These are phyloP conservation scores for Protomyctophum bolini DNA, from an alignment of 2,113 vertebrate genomes.

Conservation along the genomic window DNA sequence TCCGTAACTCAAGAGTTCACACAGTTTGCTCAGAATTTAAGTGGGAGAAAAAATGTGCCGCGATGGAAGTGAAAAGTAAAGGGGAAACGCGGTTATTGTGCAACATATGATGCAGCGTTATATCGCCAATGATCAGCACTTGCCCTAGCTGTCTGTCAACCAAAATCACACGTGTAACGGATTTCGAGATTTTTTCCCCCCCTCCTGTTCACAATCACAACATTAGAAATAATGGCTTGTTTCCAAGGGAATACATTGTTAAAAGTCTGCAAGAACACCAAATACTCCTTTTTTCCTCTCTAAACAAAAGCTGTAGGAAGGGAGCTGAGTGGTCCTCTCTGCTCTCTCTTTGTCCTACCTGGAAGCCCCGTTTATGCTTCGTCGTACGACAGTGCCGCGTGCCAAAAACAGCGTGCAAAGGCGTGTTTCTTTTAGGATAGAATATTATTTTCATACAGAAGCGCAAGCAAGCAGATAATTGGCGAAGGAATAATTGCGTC, in stretches of 20 bases:
- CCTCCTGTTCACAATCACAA: no score
- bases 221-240: no score
- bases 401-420: no score
- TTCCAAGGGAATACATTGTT: no score
- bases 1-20: conserved; percentile 43
- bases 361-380: conserved; percentile 29
- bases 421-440: not conserved
- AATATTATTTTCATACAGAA: conserved; percentile 7
- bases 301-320: conserved; percentile 39
- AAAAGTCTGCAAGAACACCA: no score
- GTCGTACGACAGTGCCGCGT: not conserved
- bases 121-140: no score
- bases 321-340: conserved; percentile 41
- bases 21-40: conserved; percentile 26
- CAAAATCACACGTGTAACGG: no score
- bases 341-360: conserved; percentile 57
- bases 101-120: no score
- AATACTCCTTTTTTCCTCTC: not conserved
- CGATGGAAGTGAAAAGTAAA: not conserved
- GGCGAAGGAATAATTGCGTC: not conserved
- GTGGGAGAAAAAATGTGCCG: conserved; percentile 6
- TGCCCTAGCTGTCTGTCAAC: no score
- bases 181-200: no score
- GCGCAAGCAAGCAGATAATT: not conserved
- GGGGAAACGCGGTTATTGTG: no score